Percentiles rank a stretch among this genome's conserved stretches.
Evolutionary conservation across 2,113 vertebrate species (phyloP).

Genomic region (Anarhynchus alexandrinus): DNA sequence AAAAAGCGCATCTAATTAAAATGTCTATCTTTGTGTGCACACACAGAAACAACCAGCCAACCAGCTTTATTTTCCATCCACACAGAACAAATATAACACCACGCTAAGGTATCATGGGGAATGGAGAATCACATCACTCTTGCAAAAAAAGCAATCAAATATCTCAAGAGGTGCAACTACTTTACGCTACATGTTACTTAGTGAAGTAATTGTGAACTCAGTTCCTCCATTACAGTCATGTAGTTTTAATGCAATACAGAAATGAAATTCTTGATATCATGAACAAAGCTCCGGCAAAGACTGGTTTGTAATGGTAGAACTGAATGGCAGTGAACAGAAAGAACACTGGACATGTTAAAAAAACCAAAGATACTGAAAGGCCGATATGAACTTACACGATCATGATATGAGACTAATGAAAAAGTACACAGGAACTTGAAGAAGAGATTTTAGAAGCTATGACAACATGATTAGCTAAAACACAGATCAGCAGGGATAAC

Average conservation of each 20-base stretch:
- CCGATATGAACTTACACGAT: fast-evolving
- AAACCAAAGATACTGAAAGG: not conserved
- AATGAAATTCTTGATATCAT: not conserved
- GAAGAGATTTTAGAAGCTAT: not conserved
- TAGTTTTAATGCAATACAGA: not conserved
- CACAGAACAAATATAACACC: not conserved
- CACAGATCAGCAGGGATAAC: not conserved
- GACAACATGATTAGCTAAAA: not conserved
- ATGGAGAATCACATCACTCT: not conserved
- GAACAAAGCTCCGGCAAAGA: not conserved
- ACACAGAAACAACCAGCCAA: not conserved
- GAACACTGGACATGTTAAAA: not conserved
- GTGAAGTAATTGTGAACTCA: not conserved
- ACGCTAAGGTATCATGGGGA: not conserved
- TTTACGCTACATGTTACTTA: not conserved
- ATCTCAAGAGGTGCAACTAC: not conserved
- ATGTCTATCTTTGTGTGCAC: not conserved
- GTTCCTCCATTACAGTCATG: not conserved
- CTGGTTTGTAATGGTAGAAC: not conserved
- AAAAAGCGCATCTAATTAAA: not conserved
- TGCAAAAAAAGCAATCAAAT: not conserved
- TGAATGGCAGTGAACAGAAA: not conserved
- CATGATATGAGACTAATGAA: not conserved
- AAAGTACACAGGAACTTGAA: not conserved
- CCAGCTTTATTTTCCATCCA: not conserved